Conservation (phyloP, 2,797 vertebrate species). For the Prunella strophiata region DNA sequence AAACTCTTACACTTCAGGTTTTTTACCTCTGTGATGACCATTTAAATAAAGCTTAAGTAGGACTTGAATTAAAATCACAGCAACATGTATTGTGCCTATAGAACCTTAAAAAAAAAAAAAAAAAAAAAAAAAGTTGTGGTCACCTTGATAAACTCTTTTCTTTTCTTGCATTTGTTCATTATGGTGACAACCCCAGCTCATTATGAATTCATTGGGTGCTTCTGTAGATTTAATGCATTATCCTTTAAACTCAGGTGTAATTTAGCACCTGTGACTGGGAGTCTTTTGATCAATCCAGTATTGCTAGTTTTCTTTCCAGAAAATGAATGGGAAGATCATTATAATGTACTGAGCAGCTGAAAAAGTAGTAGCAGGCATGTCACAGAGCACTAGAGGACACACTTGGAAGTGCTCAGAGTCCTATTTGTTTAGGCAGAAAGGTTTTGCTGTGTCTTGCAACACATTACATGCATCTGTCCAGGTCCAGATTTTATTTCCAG, state of each 20-base stretch:
- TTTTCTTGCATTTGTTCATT: neutral
- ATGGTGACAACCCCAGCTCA: neutral
- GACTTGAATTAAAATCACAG: neutral
- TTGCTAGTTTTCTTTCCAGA: constrained; percentile 32
- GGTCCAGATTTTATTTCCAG: neutral
- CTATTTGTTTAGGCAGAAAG: neutral
- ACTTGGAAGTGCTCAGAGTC: neutral
- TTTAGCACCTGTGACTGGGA: constrained; percentile 24
- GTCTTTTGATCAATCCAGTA: neutral
- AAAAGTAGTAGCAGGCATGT: neutral
- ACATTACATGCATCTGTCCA: neutral
- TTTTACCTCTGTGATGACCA: neutral
- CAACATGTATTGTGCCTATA: neutral
- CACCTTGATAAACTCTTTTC: neutral
- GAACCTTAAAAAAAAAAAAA: neutral
- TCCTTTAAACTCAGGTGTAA: neutral
- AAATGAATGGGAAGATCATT: constrained; percentile 25
- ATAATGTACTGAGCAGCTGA: neutral
- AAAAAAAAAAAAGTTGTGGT: neutral
- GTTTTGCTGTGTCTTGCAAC: neutral
- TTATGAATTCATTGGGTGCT: neutral
- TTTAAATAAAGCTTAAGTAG: neutral
- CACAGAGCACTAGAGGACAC: neutral
- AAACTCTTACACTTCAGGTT: neutral
- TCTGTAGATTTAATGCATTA: neutral